phyloP scores from a whole-genome alignment of 1,140 invertebrate genomes.

The Pteromalus puparum region DNA sequence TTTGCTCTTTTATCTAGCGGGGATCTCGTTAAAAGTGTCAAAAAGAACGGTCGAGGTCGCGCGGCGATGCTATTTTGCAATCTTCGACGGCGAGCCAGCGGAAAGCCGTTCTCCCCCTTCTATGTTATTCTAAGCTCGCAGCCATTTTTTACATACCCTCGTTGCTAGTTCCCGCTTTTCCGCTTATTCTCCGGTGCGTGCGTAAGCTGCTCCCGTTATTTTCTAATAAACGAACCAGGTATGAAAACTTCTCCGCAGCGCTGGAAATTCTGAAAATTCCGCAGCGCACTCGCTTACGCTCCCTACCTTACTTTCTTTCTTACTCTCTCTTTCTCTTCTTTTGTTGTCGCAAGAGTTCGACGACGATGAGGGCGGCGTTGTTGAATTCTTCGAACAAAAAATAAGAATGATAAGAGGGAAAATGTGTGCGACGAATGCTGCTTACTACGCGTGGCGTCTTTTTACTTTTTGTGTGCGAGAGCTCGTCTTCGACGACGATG shows the following conservation, averaged over 20 bases:
- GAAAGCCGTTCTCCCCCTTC: neutral
- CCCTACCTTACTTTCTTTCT: neutral
- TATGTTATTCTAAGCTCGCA: constrained; percentile 44
- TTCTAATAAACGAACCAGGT: constrained; percentile 41
- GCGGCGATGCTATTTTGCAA: constrained; percentile 29
- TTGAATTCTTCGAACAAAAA: neutral
- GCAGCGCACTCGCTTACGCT: neutral
- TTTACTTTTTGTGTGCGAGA: constrained; percentile 1
- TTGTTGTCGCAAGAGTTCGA: neutral
- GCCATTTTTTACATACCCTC: neutral
- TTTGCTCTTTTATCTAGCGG: neutral
- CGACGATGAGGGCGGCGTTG: neutral
- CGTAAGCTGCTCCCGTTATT: constrained; percentile 32
- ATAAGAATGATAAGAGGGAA: constrained; percentile 3
- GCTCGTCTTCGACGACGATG: neutral
- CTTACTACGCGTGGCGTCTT: neutral
- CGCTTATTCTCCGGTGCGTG: neutral
- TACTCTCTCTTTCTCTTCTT: neutral
- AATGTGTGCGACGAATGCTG: constrained; percentile 5
- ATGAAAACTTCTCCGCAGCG: neutral
- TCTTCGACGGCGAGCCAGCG: constrained; percentile 16
- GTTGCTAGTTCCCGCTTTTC: neutral
- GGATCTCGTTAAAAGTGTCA: constrained; percentile 10
- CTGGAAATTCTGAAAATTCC: constrained; percentile 40
- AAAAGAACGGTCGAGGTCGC: neutral